Evolutionary conservation across 2,888 invertebrate species (phyloP), one percentile per base, ranked within the genome.

Genomic region (Laspeyria flexula): DNA sequence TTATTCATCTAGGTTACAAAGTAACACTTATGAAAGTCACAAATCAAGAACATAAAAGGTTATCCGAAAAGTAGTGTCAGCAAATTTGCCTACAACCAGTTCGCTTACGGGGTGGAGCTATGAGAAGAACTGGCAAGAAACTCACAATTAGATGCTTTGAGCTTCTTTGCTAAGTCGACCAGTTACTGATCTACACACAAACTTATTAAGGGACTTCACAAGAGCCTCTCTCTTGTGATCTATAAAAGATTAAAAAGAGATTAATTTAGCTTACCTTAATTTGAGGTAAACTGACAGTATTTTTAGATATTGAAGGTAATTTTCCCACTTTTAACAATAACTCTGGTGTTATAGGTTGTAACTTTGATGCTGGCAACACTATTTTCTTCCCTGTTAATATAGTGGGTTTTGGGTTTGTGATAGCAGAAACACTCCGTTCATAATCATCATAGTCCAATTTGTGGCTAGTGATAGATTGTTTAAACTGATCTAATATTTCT

Each of bases 301-400:
- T 21, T 21, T 66, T 65, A 0, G 62, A 35, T 0, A 65, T 43
- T 0, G 65, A 43, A 0, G 69, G 58, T 4, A 81, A 48, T 10
- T 77, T 81, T 0, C 71, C 78, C 1, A 81, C 64, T 51, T 83
- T 81, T 0, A 89, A 60, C 5, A 87, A 71, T 25, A 83, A 86
- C 48, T 87, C 84, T 0, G 90, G 75, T 0, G 92, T 89, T 27
- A 92, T 40, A 0, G 92, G 89, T 12, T 85, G 84, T 6, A 92
- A 52, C 50, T 91, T 91, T 0, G 90, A 89, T 0, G 88, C 88
- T n/a, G 90, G 86, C 44, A 91, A 60, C 29, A 90, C 86, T 1
- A 87, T 3, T 13, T 75, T 81, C 34, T 77, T 83, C 0, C 62
- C 50, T 1, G 48, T 0, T 0, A 52, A 0, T n/a, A 39, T 12